Evolutionary conservation across 1,140 invertebrate species (phyloP), one percentile per base, ranked within the genome.

Genomic region (Atta colombica): DNA sequence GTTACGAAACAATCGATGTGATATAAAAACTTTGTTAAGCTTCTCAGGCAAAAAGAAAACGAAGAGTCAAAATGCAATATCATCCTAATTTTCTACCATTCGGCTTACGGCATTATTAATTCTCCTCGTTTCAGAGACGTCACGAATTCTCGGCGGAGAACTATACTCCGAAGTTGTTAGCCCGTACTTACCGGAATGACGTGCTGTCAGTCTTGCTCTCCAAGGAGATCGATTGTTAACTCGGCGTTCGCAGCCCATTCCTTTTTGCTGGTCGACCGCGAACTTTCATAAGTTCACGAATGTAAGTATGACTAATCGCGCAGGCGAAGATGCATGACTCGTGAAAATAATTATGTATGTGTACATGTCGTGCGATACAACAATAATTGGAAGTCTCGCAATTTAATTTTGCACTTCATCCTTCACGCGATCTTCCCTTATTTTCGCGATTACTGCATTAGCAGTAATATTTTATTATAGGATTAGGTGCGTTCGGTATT

Each of bases 191-290:
- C 8, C 39, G 58, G 69, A 84, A 75, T 74, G 80, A 84, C 58
- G 71, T 74, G 55, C 71, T 51, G 80, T 84, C 80, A 60, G 55
- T 74, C 55, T 84, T 75, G 55, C 45, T 75, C 80, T 51, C 55
- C n/a, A 8, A 58, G 58, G 80, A 84, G 69, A 84, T 75, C 55
- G 80, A 84, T 84, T 51, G 80, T 84, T 84, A 75, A 63, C 69
- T 63, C 39, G 35, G 8, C 12, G 39, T 51, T 82, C 80, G 39
- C 45, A 21, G n/a, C 39, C 28, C 55, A 58, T 51, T 63, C 80
- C 68, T 74, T 84, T 84, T 84, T 84, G 69, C 16, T 4, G 58
- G 39, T 51, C 55, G 39, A 35, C 25, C 55, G 39, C 10, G 3
- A 21, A 21, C 21, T 74, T 49, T 61, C 49, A 28, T 39, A 74